Conservation (phyloP, 2,888 invertebrate species). For the Heliconius charithonia region DNA sequence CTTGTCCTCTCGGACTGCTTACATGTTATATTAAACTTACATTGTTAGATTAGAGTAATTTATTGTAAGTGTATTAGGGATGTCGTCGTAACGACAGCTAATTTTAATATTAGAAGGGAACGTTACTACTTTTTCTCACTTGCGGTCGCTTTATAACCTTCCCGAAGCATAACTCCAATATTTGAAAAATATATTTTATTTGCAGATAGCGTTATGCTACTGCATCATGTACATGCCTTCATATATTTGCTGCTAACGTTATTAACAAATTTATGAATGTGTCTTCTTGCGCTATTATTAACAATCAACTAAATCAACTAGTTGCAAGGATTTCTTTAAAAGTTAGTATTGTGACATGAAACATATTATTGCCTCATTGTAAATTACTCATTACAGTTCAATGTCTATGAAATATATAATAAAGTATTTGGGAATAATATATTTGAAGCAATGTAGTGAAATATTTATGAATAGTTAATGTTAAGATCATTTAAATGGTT, state of each 20-base stretch:
- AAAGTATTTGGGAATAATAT: constrained; percentile 32
- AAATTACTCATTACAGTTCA: constrained; percentile 35
- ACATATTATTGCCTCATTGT: constrained; percentile 36
- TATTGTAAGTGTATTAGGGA: constrained; percentile 78
- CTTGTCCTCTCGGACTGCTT: constrained; percentile 72
- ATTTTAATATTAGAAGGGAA: constrained; percentile 59
- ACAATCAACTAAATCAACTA: constrained; percentile 12
- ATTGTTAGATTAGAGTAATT: constrained; percentile 80
- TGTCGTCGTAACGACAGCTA: constrained; percentile 67
- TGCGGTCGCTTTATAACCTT: constrained; percentile 65
- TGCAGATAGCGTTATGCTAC: constrained; percentile 46
- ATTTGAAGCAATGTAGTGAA: constrained; percentile 62
- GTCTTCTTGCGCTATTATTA: constrained; percentile 44
- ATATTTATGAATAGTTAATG: constrained; percentile 61
- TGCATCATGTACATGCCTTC: constrained; percentile 50
- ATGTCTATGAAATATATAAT: constrained; percentile 42
- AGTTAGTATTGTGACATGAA: constrained; percentile 7
- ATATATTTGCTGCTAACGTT: constrained; percentile 50
- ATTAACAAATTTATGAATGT: constrained; percentile 51
- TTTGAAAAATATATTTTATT: constrained; percentile 50
- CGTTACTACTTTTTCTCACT: constrained; percentile 68
- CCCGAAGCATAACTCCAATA: constrained; percentile 62
- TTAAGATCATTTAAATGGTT: constrained; percentile 55
- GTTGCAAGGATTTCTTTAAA: not conserved
- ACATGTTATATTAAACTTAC: constrained; percentile 66